Percentiles rank a stretch among this genome's conserved stretches.
phyloP scores from a whole-genome alignment of 30 jellyfish, hydroid and myxozoan species.

The Cassiopea andromeda region DNA sequence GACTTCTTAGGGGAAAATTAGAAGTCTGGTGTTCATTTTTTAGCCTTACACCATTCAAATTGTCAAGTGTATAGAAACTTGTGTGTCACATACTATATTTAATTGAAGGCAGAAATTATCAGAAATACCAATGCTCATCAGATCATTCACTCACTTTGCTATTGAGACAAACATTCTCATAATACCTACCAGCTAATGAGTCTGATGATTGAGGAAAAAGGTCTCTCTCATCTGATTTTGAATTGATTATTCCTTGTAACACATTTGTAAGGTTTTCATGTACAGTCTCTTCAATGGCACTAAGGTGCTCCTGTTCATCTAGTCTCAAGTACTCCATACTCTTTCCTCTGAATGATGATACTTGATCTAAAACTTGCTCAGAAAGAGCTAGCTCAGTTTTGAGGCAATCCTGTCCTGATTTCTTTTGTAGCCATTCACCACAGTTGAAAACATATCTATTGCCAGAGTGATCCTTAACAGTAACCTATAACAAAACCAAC shows the following conservation, averaged over 20 bases:
- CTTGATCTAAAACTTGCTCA: conserved; percentile 64
- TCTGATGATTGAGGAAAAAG: not conserved
- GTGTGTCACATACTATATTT: too few species aligned
- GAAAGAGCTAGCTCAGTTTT: conserved; percentile 28
- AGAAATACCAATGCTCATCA: too few species aligned
- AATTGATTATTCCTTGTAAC: conserved; percentile 45
- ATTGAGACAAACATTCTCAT: not conserved
- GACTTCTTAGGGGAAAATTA: too few species aligned
- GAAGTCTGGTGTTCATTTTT: too few species aligned
- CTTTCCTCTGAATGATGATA: conserved; percentile 51
- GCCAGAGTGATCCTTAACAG: conserved; percentile 65
- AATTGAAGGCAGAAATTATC: too few species aligned
- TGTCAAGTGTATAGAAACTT: too few species aligned
- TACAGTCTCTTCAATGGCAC: conserved; percentile 65
- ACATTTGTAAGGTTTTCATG: conserved; percentile 67
- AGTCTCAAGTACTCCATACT: conserved; percentile 39
- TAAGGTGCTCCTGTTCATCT: conserved; percentile 55
- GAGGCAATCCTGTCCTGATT: conserved; percentile 35
- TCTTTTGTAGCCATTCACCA: conserved; percentile 63
- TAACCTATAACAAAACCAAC: conserved; percentile 17
- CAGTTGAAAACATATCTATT: conserved; percentile 58
- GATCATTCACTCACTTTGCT: not conserved
- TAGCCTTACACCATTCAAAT: too few species aligned
- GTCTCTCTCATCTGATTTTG: not conserved
- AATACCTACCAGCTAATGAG: not conserved